These are phyloP conservation scores for Galaxea fascicularis DNA, from an alignment of 92 coral and sea anemone species.

Conservation along the genomic window DNA sequence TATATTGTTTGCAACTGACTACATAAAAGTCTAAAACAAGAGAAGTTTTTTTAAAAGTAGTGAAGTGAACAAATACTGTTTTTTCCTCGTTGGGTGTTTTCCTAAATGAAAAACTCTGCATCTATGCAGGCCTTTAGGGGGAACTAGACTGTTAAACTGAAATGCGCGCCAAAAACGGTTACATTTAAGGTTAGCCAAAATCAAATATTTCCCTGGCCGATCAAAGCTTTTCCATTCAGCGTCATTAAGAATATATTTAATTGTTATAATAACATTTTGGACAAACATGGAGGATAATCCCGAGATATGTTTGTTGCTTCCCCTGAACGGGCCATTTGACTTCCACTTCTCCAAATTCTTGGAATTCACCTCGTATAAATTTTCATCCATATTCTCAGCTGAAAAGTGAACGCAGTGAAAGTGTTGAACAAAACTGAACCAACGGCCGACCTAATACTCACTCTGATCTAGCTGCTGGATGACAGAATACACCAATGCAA, in stretches of 20 bases:
- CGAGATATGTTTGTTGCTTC: too few relatives aligned
- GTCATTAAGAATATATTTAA: background rate
- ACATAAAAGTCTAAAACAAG: background rate
- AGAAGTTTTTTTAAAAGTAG: background rate
- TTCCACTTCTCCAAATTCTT: too few relatives aligned
- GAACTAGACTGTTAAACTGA: background rate
- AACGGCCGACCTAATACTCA: background rate
- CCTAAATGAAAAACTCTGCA: background rate
- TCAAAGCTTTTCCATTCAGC: background rate
- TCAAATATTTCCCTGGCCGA: too few relatives aligned
- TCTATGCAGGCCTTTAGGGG: background rate
- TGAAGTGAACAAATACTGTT: too few relatives aligned
- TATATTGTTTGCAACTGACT: background rate
- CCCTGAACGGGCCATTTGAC: too few relatives aligned
- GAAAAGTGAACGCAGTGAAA: background rate
- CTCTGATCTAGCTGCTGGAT: background rate
- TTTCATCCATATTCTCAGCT: too few relatives aligned
- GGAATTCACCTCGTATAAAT: too few relatives aligned
- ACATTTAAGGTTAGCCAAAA: background rate
- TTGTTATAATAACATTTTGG: background rate
- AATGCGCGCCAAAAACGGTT: background rate
- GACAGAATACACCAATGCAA: background rate
- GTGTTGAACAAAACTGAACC: background rate
- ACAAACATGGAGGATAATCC: background rate
- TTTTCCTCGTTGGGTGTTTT: background rate